phyloP scores from a whole-genome alignment of 1,140 invertebrate genomes.

The Lordiphosa clarofinis region DNA sequence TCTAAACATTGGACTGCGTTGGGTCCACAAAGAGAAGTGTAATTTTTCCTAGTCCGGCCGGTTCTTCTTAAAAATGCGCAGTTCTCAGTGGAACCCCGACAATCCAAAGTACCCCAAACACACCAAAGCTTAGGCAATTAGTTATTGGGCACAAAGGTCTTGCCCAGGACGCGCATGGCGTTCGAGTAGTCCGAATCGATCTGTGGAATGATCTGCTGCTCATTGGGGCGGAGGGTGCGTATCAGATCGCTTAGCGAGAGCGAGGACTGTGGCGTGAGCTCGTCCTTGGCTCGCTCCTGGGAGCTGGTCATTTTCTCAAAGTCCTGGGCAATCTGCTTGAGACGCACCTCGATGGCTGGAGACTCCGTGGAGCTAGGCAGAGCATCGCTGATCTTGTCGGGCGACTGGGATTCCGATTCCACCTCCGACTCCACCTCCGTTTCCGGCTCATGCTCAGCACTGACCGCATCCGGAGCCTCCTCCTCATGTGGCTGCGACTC shows the following conservation, averaged over 20 bases:
- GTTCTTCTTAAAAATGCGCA: constrained; percentile 42
- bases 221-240: constrained; percentile 75
- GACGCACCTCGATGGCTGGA: constrained; percentile 72
- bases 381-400: constrained; percentile 20
- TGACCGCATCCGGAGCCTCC: constrained; percentile 30
- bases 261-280: constrained; percentile 70
- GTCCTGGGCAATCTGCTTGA: constrained; percentile 78
- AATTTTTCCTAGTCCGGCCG: constrained; percentile 41
- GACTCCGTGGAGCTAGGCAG: constrained; percentile 67
- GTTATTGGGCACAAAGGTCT: constrained; percentile 62
- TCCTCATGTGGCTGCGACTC: constrained; percentile 42
- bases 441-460: constrained; percentile 41
- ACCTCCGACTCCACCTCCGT: constrained; percentile 27
- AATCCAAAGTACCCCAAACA: constrained; percentile 8
- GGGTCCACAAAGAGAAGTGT: constrained; percentile 71
- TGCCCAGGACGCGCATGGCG: constrained; percentile 78
- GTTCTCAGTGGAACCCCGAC: constrained; percentile 68
- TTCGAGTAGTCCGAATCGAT: constrained; percentile 79
- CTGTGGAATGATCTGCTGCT: constrained; percentile 78
- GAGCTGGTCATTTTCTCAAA: constrained; percentile 73
- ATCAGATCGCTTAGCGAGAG: constrained; percentile 77
- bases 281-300: constrained; percentile 66
- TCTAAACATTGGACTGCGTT: not conserved
- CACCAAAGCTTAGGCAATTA: constrained; percentile 40
- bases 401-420: constrained; percentile 40